Percentiles rank a stretch among this genome's conserved stretches.
Conservation (phyloP, 1,140 invertebrate genomes). For the Asobara japonica region DNA sequence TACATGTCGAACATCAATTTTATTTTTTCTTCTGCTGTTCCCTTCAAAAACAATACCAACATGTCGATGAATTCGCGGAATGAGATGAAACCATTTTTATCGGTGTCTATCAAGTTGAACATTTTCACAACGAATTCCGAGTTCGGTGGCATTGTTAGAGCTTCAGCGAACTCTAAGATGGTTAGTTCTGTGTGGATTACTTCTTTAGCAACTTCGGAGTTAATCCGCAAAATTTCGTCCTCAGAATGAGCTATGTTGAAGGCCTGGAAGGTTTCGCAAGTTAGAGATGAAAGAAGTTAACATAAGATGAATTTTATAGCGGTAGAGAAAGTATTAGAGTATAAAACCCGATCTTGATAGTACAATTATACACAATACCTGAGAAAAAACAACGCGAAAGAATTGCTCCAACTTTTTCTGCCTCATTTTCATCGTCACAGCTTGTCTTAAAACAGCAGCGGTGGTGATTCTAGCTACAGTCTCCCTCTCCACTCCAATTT, state of each 20-base stretch:
- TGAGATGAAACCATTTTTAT: slow-evolving; percentile 74
- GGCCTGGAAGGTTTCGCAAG: too few relatives aligned
- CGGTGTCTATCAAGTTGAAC: slow-evolving; percentile 73
- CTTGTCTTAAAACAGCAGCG: slow-evolving; percentile 53
- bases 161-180: slow-evolving; percentile 71
- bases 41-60: slow-evolving; percentile 72
- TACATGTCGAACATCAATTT: slow-evolving; percentile 73
- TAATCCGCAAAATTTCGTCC: slow-evolving; percentile 58
- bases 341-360: too few relatives aligned
- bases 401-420: slow-evolving; percentile 67
- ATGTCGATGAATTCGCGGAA: slow-evolving; percentile 75
- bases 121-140: slow-evolving; percentile 72
- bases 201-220: slow-evolving; percentile 60
- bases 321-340: too few relatives aligned
- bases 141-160: slow-evolving; percentile 67
- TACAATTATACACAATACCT: too few relatives aligned
- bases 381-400: slow-evolving; percentile 66
- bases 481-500: slow-evolving; percentile 40
- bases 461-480: slow-evolving; percentile 43
- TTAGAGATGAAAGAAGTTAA: too few relatives aligned
- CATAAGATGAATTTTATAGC: too few relatives aligned
- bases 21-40: slow-evolving; percentile 68
- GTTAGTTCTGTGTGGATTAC: slow-evolving; percentile 68
- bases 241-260: slow-evolving; percentile 62
- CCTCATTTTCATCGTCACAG: slow-evolving; percentile 63